Evolutionary conservation across 2,888 invertebrate species (phyloP).

Genomic region (Doris montereyensis): DNA sequence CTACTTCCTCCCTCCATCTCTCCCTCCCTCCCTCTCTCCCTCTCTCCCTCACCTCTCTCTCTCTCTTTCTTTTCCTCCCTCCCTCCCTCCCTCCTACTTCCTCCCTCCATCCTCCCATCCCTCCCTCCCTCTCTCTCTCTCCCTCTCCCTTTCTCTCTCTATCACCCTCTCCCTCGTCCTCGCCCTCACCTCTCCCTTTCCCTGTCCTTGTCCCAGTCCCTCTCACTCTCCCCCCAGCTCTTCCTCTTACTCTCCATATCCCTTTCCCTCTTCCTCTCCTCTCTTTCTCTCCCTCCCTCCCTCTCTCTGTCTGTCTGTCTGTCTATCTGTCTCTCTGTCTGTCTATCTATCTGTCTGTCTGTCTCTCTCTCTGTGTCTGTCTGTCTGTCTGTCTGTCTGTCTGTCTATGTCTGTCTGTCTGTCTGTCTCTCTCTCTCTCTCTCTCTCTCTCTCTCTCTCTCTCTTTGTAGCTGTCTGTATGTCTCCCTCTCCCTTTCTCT

Average conservation of each 20-base stretch:
- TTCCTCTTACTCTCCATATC: background rate
- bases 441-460: conserved; percentile 1
- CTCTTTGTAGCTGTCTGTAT: background rate
- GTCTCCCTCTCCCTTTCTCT: background rate
- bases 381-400: background rate
- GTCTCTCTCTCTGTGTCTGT: background rate
- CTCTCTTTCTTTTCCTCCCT: background rate
- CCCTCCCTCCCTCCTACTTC: background rate
- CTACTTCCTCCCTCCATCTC: background rate
- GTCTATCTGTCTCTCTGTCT: background rate
- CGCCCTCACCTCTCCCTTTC: background rate
- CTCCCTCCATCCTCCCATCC: background rate
- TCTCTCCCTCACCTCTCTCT: background rate
- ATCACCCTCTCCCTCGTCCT: background rate
- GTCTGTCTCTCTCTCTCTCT: background rate
- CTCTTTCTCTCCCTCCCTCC: background rate
- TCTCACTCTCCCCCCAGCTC: background rate
- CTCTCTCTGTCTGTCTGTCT: background rate
- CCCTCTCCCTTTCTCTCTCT: background rate
- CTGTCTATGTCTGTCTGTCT: background rate
- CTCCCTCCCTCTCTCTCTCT: background rate
- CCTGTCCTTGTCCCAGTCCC: background rate
- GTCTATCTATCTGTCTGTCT: background rate
- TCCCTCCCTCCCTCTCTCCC: background rate
- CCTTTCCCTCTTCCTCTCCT: background rate